Evolutionary conservation across 2,113 vertebrate genomes (phyloP).

Genomic region (Taurulus bubalis): DNA sequence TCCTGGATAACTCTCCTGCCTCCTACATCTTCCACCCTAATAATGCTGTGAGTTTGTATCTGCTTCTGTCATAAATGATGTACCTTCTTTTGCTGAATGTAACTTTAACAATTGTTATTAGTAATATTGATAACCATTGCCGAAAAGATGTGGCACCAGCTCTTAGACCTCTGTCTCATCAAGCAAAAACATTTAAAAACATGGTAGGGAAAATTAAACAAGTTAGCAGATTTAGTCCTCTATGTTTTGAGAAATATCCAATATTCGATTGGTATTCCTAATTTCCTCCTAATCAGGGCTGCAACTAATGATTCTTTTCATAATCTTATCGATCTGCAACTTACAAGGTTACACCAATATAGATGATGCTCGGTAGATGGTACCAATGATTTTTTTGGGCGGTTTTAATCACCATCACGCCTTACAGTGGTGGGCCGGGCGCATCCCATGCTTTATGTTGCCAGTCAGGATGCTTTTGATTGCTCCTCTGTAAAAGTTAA

Average conservation of each 20-base stretch:
- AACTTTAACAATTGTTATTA: not conserved
- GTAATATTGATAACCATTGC: not conserved
- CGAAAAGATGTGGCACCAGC: not conserved
- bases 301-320: not conserved
- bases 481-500: not conserved
- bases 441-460: not conserved
- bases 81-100: not conserved
- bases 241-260: not conserved
- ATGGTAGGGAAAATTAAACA: too few relatives aligned
- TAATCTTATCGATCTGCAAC: not conserved
- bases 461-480: not conserved
- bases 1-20: constrained; percentile 92
- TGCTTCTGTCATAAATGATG: not conserved
- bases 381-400: not conserved
- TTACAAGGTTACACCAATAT: not conserved
- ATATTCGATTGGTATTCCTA: not conserved
- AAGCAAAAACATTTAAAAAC: not conserved
- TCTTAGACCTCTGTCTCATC: not conserved
- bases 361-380: not conserved
- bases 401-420: not conserved
- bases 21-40: constrained; percentile 94
- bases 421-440: not conserved
- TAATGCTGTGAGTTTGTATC: constrained; percentile 87
- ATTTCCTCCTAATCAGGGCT: not conserved
- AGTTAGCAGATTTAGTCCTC: not conserved